Conservation (phyloP, 2,888 invertebrate genomes). For the Acronicta psi region DNA sequence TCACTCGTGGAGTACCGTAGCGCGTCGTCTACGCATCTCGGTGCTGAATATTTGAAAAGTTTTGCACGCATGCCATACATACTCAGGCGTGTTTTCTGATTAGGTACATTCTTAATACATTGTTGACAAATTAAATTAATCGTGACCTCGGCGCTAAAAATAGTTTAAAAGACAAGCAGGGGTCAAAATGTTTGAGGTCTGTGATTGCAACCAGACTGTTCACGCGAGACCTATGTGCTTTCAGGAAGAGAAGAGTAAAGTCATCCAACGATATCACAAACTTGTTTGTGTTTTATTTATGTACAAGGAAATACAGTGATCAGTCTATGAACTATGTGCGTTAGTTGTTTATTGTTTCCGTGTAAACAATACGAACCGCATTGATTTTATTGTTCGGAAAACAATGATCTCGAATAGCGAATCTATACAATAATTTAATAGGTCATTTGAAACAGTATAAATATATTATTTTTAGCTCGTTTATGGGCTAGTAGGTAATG, state of each 20-base stretch:
- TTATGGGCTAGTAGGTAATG: constrained; percentile 36
- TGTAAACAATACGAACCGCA: constrained; percentile 12
- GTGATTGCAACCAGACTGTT: background rate
- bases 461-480: constrained; percentile 34
- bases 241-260: background rate
- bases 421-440: constrained; percentile 17
- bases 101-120: constrained; percentile 37
- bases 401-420: constrained; percentile 13
- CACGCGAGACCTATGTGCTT: background rate
- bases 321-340: background rate
- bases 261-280: background rate
- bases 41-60: constrained; percentile 1
- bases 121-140: constrained; percentile 30
- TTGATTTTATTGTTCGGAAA: constrained; percentile 6
- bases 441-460: constrained; percentile 34
- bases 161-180: constrained; percentile 24
- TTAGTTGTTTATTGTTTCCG: constrained; percentile 18
- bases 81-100: constrained; percentile 10
- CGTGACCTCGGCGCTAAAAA: constrained; percentile 32
- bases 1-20: constrained; percentile 10
- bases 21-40: constrained; percentile 1
- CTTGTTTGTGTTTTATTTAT: background rate
- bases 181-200: constrained; percentile 1
- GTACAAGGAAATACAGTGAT: constrained; percentile 13
- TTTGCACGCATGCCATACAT: constrained; percentile 10